Evolutionary conservation across 2,797 vertebrate species (phyloP).

Genomic region (Pseudochirops cupreus): DNA sequence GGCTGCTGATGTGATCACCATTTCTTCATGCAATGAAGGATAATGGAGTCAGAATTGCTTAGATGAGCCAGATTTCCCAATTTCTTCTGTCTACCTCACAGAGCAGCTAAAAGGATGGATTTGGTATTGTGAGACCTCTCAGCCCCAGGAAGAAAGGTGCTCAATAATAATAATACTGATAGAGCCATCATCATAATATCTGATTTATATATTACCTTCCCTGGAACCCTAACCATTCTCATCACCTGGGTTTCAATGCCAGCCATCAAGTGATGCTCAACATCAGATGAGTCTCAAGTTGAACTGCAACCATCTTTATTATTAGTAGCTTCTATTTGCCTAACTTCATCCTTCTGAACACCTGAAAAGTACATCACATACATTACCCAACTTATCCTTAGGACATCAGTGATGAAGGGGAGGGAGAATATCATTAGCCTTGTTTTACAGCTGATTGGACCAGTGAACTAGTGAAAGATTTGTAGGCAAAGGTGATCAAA

Average conservation of each 20-base stretch:
- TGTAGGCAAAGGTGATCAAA: neutral
- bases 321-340: neutral
- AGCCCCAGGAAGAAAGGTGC: neutral
- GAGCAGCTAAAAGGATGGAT: conserved; percentile 22
- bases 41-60: conserved; percentile 25
- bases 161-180: neutral
- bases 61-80: neutral
- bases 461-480: neutral
- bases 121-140: neutral
- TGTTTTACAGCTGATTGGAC: conserved; percentile 14
- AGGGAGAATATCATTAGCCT: neutral
- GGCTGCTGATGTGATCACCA: neutral
- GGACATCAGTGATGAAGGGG: conserved; percentile 6
- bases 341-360: neutral
- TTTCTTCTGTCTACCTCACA: conserved; percentile 32
- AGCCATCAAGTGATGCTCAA: neutral
- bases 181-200: neutral
- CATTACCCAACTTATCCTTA: neutral
- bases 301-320: neutral
- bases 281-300: neutral
- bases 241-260: neutral
- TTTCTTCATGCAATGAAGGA: neutral
- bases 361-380: neutral
- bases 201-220: neutral
- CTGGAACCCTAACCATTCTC: neutral